These are phyloP conservation scores for Myotis findleyi DNA, from an alignment of 2,797 vertebrate species.

Conservation along the genomic window DNA sequence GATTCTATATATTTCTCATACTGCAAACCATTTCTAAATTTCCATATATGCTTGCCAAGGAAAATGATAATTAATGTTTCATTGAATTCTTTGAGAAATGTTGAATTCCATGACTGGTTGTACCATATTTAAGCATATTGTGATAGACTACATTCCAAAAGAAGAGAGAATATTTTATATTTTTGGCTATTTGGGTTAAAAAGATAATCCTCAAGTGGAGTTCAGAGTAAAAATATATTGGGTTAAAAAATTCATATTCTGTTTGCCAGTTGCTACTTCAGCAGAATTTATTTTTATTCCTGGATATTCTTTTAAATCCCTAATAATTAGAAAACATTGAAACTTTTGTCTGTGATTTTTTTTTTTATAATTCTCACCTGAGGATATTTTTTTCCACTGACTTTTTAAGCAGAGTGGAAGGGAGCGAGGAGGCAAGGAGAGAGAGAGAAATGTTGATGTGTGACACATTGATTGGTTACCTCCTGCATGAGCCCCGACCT, in stretches of 20 bases:
- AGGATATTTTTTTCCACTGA: too few species aligned
- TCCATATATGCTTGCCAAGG: constrained; percentile 77
- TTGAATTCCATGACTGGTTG: constrained; percentile 55
- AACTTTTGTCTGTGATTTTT: neutral
- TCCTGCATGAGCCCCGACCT: too few species aligned
- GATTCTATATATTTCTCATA: constrained; percentile 66
- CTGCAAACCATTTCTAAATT: constrained; percentile 70
- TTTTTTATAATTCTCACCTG: too few species aligned
- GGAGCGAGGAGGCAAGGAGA: too few species aligned
- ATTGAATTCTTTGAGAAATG: constrained; percentile 74
- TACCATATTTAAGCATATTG: constrained; percentile 63
- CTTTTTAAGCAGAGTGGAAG: too few species aligned
- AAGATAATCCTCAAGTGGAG: neutral
- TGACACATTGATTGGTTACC: too few species aligned
- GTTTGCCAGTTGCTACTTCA: neutral
- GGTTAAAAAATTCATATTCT: neutral
- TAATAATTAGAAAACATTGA: neutral
- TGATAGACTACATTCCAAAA: constrained; percentile 64
- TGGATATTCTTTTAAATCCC: neutral
- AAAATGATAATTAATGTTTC: constrained; percentile 80
- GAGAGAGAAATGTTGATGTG: too few species aligned
- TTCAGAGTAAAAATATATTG: constrained; percentile 55
- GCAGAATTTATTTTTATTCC: neutral
- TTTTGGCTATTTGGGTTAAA: constrained; percentile 53
- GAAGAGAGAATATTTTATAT: constrained; percentile 54